Evolutionary conservation across 2,888 invertebrate genomes (phyloP).

Genomic region (Amphipyra berbera): DNA sequence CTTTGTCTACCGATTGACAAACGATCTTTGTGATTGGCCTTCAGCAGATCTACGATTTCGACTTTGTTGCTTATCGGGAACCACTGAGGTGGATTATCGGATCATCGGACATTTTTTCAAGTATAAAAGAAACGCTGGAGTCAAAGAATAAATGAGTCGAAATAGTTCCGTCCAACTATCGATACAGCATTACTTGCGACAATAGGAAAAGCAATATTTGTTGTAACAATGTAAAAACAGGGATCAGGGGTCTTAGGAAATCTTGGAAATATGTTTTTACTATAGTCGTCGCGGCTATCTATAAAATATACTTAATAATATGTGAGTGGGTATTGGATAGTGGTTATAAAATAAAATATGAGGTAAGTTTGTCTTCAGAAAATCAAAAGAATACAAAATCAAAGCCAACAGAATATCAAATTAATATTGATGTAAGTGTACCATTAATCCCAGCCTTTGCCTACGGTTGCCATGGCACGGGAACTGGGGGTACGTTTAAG

Average conservation of each 20-base stretch:
- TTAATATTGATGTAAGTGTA: too few relatives aligned
- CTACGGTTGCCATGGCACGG: too few relatives aligned
- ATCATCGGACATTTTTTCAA: constrained; percentile 55
- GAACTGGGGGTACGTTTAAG: too few relatives aligned
- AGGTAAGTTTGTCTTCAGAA: too few relatives aligned
- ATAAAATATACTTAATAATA: constrained; percentile 26
- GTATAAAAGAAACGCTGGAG: constrained; percentile 15
- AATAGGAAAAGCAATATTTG: constrained; percentile 33
- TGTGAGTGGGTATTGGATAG: too few relatives aligned
- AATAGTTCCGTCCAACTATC: constrained; percentile 25
- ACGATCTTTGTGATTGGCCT: constrained; percentile 76
- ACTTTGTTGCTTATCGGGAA: constrained; percentile 62
- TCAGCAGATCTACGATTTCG: constrained; percentile 64
- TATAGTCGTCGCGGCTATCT: constrained; percentile 9
- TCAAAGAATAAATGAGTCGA: constrained; percentile 34
- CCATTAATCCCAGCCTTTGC: too few relatives aligned
- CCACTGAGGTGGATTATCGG: constrained; percentile 52
- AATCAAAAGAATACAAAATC: neutral
- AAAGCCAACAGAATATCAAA: too few relatives aligned
- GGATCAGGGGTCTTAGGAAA: constrained; percentile 7
- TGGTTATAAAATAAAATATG: too few relatives aligned
- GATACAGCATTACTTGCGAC: constrained; percentile 16
- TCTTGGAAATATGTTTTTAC: constrained; percentile 31
- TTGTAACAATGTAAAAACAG: constrained; percentile 15
- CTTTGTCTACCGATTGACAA: constrained; percentile 77